phyloP scores from a whole-genome alignment of 2,113 vertebrate species.

The Formicarius rufipectus region DNA sequence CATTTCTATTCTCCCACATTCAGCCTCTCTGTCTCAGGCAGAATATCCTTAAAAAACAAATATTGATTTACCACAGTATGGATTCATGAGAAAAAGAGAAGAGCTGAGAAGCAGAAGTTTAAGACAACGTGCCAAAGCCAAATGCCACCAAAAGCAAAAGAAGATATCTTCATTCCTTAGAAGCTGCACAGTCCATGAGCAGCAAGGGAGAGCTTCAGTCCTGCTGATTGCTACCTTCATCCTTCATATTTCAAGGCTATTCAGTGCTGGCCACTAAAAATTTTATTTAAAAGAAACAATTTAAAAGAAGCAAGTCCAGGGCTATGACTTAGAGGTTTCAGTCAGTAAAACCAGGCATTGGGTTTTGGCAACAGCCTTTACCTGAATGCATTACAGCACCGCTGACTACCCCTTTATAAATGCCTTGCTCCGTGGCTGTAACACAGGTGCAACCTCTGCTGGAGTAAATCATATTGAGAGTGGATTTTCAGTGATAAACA shows the following conservation, averaged over 20 bases:
- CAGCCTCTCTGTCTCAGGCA: neutral
- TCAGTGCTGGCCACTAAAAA: neutral
- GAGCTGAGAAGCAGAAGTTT: constrained; percentile 1
- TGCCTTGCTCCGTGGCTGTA: neutral
- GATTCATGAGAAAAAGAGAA: neutral
- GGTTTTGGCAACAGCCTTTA: neutral
- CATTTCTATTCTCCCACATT: neutral
- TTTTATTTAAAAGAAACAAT: neutral
- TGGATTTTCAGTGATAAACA: neutral
- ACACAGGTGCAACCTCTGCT: neutral
- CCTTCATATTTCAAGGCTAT: neutral
- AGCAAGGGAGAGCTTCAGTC: neutral
- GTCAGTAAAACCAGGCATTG: neutral
- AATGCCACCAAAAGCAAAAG: neutral
- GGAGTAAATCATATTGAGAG: neutral
- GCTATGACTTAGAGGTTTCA: neutral
- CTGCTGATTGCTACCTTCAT: neutral
- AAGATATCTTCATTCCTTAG: neutral
- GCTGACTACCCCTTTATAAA: neutral
- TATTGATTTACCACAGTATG: neutral
- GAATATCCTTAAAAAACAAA: neutral
- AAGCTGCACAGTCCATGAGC: neutral
- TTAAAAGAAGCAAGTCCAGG: neutral
- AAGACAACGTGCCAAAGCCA: neutral
- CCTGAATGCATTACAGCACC: neutral